These are phyloP conservation scores for Larimichthys polyactis DNA, from an alignment of 2,113 vertebrate genomes.

Conservation along the genomic window DNA sequence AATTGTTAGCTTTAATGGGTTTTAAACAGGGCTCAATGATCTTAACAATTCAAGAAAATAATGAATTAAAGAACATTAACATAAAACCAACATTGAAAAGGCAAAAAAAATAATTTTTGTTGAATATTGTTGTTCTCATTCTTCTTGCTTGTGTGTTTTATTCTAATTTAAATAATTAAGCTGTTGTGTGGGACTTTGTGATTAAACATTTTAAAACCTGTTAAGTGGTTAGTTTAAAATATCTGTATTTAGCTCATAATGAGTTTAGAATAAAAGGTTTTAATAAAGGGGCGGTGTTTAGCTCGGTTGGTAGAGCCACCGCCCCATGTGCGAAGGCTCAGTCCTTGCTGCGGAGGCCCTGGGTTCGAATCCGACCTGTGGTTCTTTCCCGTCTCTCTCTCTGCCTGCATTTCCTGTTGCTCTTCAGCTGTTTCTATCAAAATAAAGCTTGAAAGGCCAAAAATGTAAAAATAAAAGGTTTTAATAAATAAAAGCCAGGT, in stretches of 20 bases:
- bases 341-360: too few species aligned
- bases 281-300: too few species aligned
- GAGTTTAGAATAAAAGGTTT: too few species aligned
- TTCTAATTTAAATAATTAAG: not conserved
- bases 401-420: too few species aligned
- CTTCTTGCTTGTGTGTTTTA: not conserved
- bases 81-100: not conserved
- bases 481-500: not conserved
- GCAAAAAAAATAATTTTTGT: not conserved
- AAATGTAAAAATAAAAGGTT: too few species aligned
- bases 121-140: not conserved
- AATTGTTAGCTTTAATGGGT: not conserved
- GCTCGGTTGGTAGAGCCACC: too few species aligned
- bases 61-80: not conserved
- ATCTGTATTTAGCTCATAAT: too few species aligned
- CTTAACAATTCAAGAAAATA: not conserved
- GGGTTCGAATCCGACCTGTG: too few species aligned
- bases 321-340: too few species aligned
- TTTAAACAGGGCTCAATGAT: not conserved
- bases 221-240: not conserved
- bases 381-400: too few species aligned
- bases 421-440: too few species aligned
- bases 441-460: too few species aligned
- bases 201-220: not conserved
- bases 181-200: not conserved